A percentile compares a stretch with the other conserved stretches of the same genome.
Evolutionary conservation across 2,113 vertebrate species (phyloP).

Genomic region (Spea bombifrons): DNA sequence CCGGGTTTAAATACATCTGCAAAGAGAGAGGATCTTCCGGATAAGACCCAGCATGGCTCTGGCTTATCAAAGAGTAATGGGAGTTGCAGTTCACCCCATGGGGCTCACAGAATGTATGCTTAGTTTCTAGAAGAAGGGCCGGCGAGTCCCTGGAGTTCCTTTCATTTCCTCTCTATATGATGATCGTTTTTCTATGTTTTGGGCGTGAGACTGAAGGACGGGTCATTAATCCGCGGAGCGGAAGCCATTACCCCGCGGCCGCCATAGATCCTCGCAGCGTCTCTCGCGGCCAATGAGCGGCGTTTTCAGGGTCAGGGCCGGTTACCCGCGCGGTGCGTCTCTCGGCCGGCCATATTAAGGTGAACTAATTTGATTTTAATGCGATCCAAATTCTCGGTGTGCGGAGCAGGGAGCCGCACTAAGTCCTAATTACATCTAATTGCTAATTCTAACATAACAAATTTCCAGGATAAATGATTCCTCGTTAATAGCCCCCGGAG

Average conservation of each 20-base stretch:
- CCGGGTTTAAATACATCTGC: too few species aligned
- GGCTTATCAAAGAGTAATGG: too few species aligned
- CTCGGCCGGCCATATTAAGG: conserved; percentile 55
- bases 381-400: conserved; percentile 60
- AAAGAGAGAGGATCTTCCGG: too few species aligned
- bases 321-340: too few species aligned
- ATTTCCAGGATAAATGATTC: conserved; percentile 72
- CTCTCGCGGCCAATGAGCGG: background rate
- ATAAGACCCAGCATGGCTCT: too few species aligned
- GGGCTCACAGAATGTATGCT: too few species aligned
- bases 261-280: too few species aligned
- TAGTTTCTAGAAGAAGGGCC: too few species aligned
- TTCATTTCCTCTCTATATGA: too few species aligned
- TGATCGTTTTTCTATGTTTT: too few species aligned
- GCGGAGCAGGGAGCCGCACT: conserved; percentile 56
- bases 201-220: background rate
- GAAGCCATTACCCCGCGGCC: background rate
- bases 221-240: background rate
- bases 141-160: too few species aligned
- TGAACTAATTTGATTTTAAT: conserved; percentile 72
- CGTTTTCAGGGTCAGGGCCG: background rate
- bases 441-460: conserved; percentile 73
- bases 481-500: conserved; percentile 66
- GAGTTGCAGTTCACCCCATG: too few species aligned
- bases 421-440: conserved; percentile 72